Conservation (phyloP, 2,113 vertebrate species). For the Psilopogon haemacephalus region DNA sequence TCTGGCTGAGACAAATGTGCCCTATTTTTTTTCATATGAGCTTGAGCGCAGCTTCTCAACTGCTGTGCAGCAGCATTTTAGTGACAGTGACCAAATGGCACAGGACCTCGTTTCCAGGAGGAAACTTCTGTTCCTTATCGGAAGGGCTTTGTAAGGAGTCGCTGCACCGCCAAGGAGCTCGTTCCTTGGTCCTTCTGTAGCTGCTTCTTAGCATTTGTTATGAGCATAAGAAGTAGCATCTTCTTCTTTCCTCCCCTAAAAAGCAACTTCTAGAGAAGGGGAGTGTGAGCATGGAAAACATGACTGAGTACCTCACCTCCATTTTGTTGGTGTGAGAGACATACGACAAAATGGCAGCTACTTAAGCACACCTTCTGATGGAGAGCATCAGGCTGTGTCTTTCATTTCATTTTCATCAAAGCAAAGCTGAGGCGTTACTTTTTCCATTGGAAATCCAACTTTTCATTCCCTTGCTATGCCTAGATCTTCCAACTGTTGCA, state of each 20-base stretch:
- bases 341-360: slow-evolving; percentile 20
- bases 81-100: slow-evolving; percentile 30
- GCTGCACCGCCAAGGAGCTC: neutral
- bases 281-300: neutral
- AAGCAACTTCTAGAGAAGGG: neutral
- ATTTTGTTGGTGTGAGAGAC: slow-evolving; percentile 18
- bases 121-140: neutral
- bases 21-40: slow-evolving; percentile 35
- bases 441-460: neutral
- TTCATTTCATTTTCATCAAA: neutral
- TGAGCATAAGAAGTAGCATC: neutral
- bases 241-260: neutral
- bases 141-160: neutral
- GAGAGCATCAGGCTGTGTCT: neutral
- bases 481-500: neutral
- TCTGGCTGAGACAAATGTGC: slow-evolving; percentile 44
- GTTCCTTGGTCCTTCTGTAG: neutral
- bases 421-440: neutral
- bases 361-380: neutral
- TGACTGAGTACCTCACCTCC: neutral
- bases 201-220: neutral
- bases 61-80: neutral
- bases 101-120: fast-evolving
- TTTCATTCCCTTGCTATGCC: neutral
- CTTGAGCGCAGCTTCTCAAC: slow-evolving; percentile 30